A percentile compares a stretch with the other conserved stretches of the same genome.
These are phyloP conservation scores for Euzophera pinguis DNA, from an alignment of 2,888 invertebrate species.

Conservation along the genomic window DNA sequence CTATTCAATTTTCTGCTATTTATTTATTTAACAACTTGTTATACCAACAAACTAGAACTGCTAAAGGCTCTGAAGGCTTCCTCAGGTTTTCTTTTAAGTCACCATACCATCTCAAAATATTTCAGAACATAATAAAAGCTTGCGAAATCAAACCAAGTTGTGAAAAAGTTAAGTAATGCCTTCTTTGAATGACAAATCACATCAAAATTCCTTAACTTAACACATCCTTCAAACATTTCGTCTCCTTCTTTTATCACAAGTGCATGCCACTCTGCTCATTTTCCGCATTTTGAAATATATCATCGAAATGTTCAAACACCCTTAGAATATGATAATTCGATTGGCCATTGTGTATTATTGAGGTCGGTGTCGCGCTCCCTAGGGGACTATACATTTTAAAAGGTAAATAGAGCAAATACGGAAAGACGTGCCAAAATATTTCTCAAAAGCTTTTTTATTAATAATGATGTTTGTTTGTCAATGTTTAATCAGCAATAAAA, in stretches of 20 bases:
- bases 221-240: no score
- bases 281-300: conserved; percentile 17
- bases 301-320: conserved; percentile 30
- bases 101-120: no score
- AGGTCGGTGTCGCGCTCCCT: conserved; percentile 61
- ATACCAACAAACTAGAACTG: no score
- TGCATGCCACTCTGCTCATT: background rate
- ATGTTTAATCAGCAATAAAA: no score
- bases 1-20: background rate
- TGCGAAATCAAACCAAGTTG: no score
- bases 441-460: background rate
- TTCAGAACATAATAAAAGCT: no score
- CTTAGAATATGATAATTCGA: conserved; percentile 73
- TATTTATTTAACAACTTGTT: background rate
- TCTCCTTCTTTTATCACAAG: background rate
- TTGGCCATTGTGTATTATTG: conserved; percentile 70
- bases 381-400: conserved; percentile 71
- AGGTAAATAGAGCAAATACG: conserved; percentile 59
- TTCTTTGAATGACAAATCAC: no score
- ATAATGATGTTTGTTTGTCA: background rate
- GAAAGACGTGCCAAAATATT: background rate
- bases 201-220: no score
- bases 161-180: no score
- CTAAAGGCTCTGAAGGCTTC: no score
- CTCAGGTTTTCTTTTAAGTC: no score